Conservation (phyloP, 2,797 vertebrate species). For the Champsocephalus gunnari region DNA sequence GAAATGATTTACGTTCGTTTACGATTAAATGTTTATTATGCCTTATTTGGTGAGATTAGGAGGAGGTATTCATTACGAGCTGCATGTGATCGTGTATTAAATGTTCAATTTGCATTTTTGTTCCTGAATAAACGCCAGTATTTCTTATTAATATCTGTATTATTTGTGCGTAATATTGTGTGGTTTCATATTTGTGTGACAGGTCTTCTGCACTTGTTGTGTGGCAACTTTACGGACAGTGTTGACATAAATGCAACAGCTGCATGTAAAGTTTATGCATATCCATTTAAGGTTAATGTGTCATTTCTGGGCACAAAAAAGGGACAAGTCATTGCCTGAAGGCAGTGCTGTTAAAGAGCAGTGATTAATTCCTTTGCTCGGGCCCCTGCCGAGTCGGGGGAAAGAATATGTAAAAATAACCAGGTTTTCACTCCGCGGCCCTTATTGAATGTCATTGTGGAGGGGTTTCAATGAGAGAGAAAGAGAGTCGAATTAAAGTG, state of each 20-base stretch:
- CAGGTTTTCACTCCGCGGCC: conserved; percentile 97
- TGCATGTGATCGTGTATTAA: background rate
- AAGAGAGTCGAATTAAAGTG: conserved; percentile 99
- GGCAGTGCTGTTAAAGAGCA: conserved; percentile 93
- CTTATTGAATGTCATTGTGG: conserved; percentile 99
- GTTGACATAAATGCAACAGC: conserved; percentile 66
- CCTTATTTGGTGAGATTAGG: background rate
- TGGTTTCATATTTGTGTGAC: conserved; percentile 20
- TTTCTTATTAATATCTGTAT: background rate
- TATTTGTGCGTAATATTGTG: too few relatives aligned
- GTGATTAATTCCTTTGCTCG: conserved; percentile 94
- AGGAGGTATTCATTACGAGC: background rate
- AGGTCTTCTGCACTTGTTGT: conserved; percentile 38
- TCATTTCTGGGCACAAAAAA: conserved; percentile 83
- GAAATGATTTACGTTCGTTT: background rate
- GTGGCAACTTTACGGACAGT: conserved; percentile 50
- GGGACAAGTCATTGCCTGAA: conserved; percentile 84
- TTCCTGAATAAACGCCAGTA: conserved; percentile 1
- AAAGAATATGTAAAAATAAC: conserved; percentile 99
- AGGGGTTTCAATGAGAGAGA: conserved; percentile 99
- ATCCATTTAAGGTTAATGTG: conserved; percentile 84
- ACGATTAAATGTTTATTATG: background rate
- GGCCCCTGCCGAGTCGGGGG: conserved; percentile 90
- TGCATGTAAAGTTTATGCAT: conserved; percentile 82
- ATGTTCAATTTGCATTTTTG: background rate